Percentiles rank a stretch among this genome's conserved stretches.
Evolutionary conservation across 2,888 invertebrate genomes (phyloP).

Genomic region (Sussaba pulchella): DNA sequence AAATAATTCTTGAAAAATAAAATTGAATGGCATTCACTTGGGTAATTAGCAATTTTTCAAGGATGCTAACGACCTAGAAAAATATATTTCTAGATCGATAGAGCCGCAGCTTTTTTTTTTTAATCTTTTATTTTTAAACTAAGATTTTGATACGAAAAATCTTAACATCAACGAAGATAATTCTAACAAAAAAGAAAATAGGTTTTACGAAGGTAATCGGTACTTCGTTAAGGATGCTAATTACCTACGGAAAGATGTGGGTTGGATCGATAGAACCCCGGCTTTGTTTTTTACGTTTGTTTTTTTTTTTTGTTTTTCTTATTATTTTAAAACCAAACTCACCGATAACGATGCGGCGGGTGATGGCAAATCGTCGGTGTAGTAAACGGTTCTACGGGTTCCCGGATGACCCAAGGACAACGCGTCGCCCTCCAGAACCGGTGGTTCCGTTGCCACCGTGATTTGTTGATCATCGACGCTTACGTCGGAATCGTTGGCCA

Average conservation of each 20-base stretch:
- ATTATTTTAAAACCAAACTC: constrained; percentile 24
- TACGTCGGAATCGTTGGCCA: constrained; percentile 89
- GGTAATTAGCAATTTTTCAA: no score
- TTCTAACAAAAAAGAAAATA: neutral
- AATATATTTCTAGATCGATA: no score
- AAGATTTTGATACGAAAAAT: no score
- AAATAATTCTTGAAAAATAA: no score
- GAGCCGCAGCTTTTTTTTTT: no score
- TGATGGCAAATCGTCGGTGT: constrained; percentile 85
- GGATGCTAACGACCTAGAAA: no score
- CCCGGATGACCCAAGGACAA: constrained; percentile 92
- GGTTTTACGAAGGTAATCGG: neutral
- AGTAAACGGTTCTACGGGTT: constrained; percentile 93
- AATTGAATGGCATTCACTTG: no score
- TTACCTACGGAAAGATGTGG: neutral
- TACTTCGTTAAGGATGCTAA: neutral
- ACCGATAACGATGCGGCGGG: constrained; percentile 83
- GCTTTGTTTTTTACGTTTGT: no score
- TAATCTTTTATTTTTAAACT: no score
- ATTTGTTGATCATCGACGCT: constrained; percentile 88
- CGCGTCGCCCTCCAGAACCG: constrained; percentile 84
- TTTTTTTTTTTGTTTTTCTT: neutral
- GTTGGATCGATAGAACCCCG: neutral
- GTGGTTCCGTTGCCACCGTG: constrained; percentile 72
- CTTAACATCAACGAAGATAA: neutral